Conservation (phyloP, 64 coral and sea anemone genomes). For the Montipora capricornis region DNA sequence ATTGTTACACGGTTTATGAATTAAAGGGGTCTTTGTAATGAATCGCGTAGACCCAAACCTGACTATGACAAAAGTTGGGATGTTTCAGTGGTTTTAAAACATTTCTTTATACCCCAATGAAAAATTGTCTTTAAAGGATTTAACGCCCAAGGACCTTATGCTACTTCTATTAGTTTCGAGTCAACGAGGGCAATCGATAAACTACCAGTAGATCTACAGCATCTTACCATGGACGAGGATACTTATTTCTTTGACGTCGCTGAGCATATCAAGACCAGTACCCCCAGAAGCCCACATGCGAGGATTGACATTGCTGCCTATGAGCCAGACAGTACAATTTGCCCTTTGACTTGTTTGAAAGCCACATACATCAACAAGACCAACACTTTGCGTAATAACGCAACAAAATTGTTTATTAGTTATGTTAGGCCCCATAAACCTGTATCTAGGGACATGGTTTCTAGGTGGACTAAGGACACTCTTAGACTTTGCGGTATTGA, state of each 20-base stretch:
- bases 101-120: constrained; percentile 44
- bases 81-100: constrained; percentile 32
- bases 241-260: constrained; percentile 21
- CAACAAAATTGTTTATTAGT: constrained; percentile 16
- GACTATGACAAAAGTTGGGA: constrained; percentile 52
- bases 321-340: background rate
- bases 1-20: constrained; percentile 44
- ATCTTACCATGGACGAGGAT: constrained; percentile 18
- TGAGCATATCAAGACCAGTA: no score
- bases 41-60: constrained; percentile 13
- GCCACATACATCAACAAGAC: constrained; percentile 36
- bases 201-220: constrained; percentile 7
- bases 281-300: no score
- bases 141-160: constrained; percentile 53
- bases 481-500: background rate
- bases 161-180: constrained; percentile 29
- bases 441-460: no score
- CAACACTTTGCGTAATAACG: constrained; percentile 22
- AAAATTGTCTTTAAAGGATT: constrained; percentile 32
- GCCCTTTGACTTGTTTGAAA: constrained; percentile 21
- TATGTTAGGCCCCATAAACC: no score
- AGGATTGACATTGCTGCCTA: no score
- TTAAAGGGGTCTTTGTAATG: constrained; percentile 14
- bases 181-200: constrained; percentile 48
- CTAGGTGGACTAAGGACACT: no score